Conservation (phyloP, 2,888 invertebrate species). For the Electrophaes corylata region DNA sequence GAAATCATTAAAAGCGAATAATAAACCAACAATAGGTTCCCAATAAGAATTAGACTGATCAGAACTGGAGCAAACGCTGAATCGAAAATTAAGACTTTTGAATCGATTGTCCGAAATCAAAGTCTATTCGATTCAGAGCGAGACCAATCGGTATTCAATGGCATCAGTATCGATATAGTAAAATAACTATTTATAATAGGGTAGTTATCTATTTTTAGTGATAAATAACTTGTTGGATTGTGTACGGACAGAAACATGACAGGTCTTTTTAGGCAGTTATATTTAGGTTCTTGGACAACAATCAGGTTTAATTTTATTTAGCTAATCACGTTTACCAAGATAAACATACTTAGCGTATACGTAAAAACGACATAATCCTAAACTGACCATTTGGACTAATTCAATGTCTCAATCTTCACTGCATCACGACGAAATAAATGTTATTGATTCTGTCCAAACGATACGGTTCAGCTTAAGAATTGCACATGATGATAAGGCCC, state of each 20-base stretch:
- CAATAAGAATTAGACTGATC: constrained; percentile 31
- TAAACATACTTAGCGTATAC: too few species aligned
- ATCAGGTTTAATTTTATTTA: not conserved
- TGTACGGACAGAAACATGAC: constrained; percentile 19
- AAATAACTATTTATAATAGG: constrained; percentile 41
- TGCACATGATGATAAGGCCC: too few species aligned
- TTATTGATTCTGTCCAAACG: too few species aligned
- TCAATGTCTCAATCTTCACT: too few species aligned
- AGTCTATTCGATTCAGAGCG: constrained; percentile 61
- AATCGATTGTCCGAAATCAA: constrained; percentile 62
- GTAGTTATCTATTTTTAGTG: constrained; percentile 27
- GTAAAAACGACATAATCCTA: too few species aligned
- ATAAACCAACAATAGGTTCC: not conserved
- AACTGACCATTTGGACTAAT: too few species aligned
- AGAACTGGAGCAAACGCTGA: constrained; percentile 39
- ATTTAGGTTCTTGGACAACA: too few species aligned
- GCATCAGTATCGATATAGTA: constrained; percentile 45
- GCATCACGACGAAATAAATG: too few species aligned
- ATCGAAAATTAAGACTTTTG: constrained; percentile 46
- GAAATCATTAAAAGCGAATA: not conserved
- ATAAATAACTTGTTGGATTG: constrained; percentile 25
- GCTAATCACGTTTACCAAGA: too few species aligned
- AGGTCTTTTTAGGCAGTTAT: constrained; percentile 5
- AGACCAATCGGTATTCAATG: constrained; percentile 60
- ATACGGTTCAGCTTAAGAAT: too few species aligned